A percentile compares a stretch with the other conserved stretches of the same genome.
phyloP scores from a whole-genome alignment of 2,113 vertebrate species.

The Toxotes chatareus region DNA sequence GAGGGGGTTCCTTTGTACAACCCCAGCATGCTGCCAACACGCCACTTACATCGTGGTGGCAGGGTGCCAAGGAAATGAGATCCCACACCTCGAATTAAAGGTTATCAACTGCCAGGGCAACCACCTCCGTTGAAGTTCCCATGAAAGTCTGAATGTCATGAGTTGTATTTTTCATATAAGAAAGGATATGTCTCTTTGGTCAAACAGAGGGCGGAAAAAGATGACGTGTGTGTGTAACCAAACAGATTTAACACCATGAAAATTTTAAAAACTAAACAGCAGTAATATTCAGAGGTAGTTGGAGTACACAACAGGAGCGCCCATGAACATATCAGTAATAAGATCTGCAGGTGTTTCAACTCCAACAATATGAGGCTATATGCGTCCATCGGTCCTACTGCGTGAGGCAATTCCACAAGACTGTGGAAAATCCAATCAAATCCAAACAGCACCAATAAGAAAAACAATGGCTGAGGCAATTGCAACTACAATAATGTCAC shows the following conservation, averaged over 20 bases:
- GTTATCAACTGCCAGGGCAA: constrained; percentile 93
- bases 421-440: constrained; percentile 79
- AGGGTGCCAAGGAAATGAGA: constrained; percentile 88
- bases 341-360: constrained; percentile 72
- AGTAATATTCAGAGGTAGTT: constrained; percentile 45
- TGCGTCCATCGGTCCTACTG: constrained; percentile 42
- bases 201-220: not conserved
- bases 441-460: constrained; percentile 79
- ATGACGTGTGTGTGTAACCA: not conserved
- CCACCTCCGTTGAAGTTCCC: constrained; percentile 68
- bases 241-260: constrained; percentile 8
- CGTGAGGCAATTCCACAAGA: constrained; percentile 73
- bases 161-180: constrained; percentile 32
- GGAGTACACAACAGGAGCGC: constrained; percentile 29
- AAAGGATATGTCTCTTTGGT: not conserved
- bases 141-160: constrained; percentile 52
- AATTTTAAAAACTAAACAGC: constrained; percentile 22
- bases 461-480: constrained; percentile 77
- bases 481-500: constrained; percentile 78
- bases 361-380: constrained; percentile 63
- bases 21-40: constrained; percentile 71
- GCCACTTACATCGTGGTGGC: constrained; percentile 84
- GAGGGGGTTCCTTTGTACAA: constrained; percentile 72
- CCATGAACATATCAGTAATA: constrained; percentile 64
- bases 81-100: constrained; percentile 90